Conservation (phyloP, 1,140 invertebrate species). For the Druon quercuslanigerum region DNA sequence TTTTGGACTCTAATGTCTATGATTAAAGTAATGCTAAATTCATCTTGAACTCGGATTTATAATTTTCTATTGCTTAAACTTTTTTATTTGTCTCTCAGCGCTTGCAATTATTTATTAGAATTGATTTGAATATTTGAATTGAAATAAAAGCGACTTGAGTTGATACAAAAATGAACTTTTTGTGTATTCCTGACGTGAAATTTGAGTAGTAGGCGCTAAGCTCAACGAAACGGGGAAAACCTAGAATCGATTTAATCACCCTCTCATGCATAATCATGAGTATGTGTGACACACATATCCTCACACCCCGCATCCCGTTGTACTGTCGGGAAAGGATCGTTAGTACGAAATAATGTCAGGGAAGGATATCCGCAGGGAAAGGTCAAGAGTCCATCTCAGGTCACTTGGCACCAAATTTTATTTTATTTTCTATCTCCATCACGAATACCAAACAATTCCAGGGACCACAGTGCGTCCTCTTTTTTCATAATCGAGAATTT, state of each 20-base stretch:
- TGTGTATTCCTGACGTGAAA: slow-evolving; percentile 22
- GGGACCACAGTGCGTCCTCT: too few relatives aligned
- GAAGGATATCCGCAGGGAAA: slow-evolving; percentile 68
- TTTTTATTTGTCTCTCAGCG: too few relatives aligned
- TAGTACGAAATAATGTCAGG: slow-evolving; percentile 65
- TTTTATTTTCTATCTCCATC: slow-evolving; percentile 44
- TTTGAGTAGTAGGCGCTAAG: slow-evolving; percentile 39
- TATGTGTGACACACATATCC: slow-evolving; percentile 64
- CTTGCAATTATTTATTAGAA: too few relatives aligned
- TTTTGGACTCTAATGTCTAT: too few relatives aligned
- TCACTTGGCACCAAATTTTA: slow-evolving; percentile 56
- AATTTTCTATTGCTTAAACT: too few relatives aligned
- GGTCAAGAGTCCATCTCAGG: slow-evolving; percentile 70
- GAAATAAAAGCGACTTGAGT: neutral
- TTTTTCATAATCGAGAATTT: too few relatives aligned
- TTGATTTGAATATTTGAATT: neutral
- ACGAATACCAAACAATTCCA: neutral
- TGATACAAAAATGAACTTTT: neutral
- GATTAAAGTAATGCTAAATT: too few relatives aligned
- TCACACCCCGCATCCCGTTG: slow-evolving; percentile 49
- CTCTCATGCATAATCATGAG: slow-evolving; percentile 71
- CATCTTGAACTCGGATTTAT: too few relatives aligned
- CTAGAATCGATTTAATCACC: slow-evolving; percentile 63
- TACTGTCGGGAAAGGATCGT: slow-evolving; percentile 63
- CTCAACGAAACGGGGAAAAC: slow-evolving; percentile 49